phyloP scores from a whole-genome alignment of 2,113 vertebrate genomes.

The Tetrax tetrax region DNA sequence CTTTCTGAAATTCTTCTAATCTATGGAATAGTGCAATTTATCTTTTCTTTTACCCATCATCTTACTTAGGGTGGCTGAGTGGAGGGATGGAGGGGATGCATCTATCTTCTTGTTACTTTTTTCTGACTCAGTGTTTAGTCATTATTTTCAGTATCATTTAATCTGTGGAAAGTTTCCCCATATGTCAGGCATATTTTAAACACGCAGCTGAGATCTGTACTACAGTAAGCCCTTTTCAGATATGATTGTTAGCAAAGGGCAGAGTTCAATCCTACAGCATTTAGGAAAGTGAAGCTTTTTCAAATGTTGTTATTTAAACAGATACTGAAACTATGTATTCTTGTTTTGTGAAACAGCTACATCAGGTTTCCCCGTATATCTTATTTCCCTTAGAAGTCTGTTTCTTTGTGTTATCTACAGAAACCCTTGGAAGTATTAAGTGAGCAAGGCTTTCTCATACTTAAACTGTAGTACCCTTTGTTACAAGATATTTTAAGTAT shows the following conservation, averaged over 20 bases:
- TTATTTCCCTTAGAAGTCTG: background rate
- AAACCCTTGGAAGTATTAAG: background rate
- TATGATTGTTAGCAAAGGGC: background rate
- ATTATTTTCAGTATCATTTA: slow-evolving; percentile 61
- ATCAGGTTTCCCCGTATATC: background rate
- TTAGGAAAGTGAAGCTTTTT: slow-evolving; percentile 7
- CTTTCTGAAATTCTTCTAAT: slow-evolving; percentile 53
- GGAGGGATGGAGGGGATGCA: background rate
- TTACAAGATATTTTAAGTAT: background rate
- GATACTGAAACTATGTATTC: background rate
- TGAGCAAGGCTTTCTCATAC: background rate
- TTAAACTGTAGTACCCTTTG: background rate
- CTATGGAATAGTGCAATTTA: slow-evolving; percentile 29
- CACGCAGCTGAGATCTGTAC: background rate
- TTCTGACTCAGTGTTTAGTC: slow-evolving; percentile 61
- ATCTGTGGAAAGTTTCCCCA: slow-evolving; percentile 51
- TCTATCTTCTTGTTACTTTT: slow-evolving; percentile 50
- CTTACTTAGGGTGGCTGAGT: slow-evolving; percentile 11
- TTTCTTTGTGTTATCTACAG: background rate
- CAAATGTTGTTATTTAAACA: background rate
- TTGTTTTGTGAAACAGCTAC: background rate
- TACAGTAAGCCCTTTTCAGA: slow-evolving; percentile 17
- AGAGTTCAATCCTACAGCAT: background rate
- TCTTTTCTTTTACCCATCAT: slow-evolving; percentile 45
- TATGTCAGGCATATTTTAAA: slow-evolving; percentile 43